Percentiles rank a stretch among this genome's conserved stretches.
Evolutionary conservation across 2,888 invertebrate genomes (phyloP).

Genomic region (Linnaemya vulpina): DNA sequence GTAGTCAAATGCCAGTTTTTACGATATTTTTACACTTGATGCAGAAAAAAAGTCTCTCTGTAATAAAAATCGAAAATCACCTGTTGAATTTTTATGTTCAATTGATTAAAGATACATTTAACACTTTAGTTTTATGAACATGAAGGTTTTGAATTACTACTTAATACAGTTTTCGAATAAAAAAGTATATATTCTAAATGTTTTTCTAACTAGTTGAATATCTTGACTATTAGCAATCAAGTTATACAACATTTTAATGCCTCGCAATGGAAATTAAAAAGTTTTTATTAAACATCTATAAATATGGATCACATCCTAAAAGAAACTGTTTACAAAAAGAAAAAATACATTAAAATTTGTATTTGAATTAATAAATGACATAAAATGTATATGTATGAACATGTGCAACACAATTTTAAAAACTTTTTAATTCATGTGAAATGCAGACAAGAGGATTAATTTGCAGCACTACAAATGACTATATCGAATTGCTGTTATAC

Average conservation of each 20-base stretch:
- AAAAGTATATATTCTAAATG: background rate
- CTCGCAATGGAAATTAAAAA: background rate
- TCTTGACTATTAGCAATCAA: background rate
- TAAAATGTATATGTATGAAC: too few species aligned
- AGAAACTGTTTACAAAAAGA: too few species aligned
- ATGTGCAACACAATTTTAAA: too few species aligned
- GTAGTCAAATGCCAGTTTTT: background rate
- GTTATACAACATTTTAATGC: constrained; percentile 6
- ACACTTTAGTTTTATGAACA: background rate
- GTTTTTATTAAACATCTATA: background rate
- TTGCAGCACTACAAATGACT: too few species aligned
- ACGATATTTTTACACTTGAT: background rate
- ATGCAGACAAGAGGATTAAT: too few species aligned
- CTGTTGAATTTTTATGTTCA: background rate
- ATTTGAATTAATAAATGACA: too few species aligned
- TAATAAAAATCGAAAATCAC: too few species aligned
- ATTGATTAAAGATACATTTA: constrained; percentile 10
- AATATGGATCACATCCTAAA: too few species aligned
- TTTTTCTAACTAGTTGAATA: constrained; percentile 1
- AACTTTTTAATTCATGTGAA: too few species aligned
- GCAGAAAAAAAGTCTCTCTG: too few species aligned
- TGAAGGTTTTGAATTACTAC: constrained; percentile 10
- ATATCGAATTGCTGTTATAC: too few species aligned
- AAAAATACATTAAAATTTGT: too few species aligned
- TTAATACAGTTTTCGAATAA: background rate